Percentiles rank a stretch among this genome's conserved stretches.
phyloP scores from a whole-genome alignment of 2,797 vertebrate genomes.

The Gymnothorax reevesii region DNA sequence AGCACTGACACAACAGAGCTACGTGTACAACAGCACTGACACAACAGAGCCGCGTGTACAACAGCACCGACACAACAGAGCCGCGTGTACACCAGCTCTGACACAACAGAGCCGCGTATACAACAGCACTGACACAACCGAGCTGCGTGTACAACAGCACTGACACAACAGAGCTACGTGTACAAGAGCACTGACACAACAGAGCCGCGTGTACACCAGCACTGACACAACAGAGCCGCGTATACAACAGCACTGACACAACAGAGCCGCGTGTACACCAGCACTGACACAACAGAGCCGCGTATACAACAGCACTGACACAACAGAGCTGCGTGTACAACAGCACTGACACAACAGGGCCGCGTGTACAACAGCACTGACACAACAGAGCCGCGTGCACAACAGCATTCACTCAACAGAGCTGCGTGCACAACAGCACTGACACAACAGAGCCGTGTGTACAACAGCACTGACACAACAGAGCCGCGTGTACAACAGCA shows the following conservation, averaged over 20 bases:
- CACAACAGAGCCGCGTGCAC: too few relatives aligned
- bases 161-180: too few relatives aligned
- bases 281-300: not conserved
- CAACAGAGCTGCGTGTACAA: constrained; percentile 62
- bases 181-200: too few relatives aligned
- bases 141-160: constrained; percentile 62
- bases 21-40: constrained; percentile 62
- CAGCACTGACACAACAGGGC: too few relatives aligned
- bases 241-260: constrained; percentile 62
- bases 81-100: too few relatives aligned
- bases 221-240: not conserved
- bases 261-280: constrained; percentile 61
- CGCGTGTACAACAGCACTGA: constrained; percentile 62
- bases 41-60: constrained; percentile 61
- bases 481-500: constrained; percentile 62
- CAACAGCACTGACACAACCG: constrained; percentile 54
- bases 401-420: too few relatives aligned
- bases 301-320: constrained; percentile 62
- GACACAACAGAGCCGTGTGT: not conserved
- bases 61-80: too few relatives aligned
- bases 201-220: constrained; percentile 61
- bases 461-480: constrained; percentile 61
- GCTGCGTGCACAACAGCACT: constrained; percentile 62
- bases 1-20: not conserved
- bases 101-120: constrained; percentile 49